Evolutionary conservation across 2,888 invertebrate species (phyloP).

Genomic region (Diploptera punctata): DNA sequence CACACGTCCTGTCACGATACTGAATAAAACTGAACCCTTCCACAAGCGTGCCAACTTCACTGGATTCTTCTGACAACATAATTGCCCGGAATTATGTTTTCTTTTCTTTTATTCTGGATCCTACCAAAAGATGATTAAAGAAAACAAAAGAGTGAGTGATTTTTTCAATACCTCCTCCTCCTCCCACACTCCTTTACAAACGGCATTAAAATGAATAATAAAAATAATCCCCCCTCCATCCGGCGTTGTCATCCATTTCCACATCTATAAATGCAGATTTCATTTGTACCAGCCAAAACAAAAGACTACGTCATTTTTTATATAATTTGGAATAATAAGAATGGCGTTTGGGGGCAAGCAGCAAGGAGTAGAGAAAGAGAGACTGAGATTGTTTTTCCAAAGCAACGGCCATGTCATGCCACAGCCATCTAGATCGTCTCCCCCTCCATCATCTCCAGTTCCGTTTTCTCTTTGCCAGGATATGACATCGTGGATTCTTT

Average conservation of each 20-base stretch:
- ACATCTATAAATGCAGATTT: slow-evolving; percentile 39
- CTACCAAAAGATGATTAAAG: not conserved
- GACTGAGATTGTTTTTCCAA: slow-evolving; percentile 10
- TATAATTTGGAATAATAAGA: slow-evolving; percentile 37
- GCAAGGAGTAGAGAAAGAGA: not conserved
- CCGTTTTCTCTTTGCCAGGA: slow-evolving; percentile 15
- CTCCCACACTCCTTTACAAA: slow-evolving; percentile 13
- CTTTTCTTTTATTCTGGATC: slow-evolving; percentile 6
- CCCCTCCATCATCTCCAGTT: not conserved
- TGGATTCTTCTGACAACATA: slow-evolving; percentile 22
- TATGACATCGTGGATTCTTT: slow-evolving; percentile 13
- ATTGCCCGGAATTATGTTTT: slow-evolving; percentile 22
- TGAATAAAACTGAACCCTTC: not conserved
- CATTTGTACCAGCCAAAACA: slow-evolving; percentile 36
- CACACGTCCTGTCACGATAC: not conserved
- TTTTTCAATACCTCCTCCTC: slow-evolving; percentile 11
- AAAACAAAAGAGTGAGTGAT: slow-evolving; percentile 17
- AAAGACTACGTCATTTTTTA: slow-evolving; percentile 28
- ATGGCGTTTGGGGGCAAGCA: not conserved
- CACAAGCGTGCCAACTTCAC: slow-evolving; percentile 9
- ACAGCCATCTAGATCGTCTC: not conserved
- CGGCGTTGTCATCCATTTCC: slow-evolving; percentile 19
- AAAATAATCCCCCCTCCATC: slow-evolving; percentile 40
- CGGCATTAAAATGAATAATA: slow-evolving; percentile 23
- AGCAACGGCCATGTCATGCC: slow-evolving; percentile 3